Evolutionary conservation across 2,888 invertebrate genomes (phyloP).

Genomic region (Nipponacmea schrenckii): DNA sequence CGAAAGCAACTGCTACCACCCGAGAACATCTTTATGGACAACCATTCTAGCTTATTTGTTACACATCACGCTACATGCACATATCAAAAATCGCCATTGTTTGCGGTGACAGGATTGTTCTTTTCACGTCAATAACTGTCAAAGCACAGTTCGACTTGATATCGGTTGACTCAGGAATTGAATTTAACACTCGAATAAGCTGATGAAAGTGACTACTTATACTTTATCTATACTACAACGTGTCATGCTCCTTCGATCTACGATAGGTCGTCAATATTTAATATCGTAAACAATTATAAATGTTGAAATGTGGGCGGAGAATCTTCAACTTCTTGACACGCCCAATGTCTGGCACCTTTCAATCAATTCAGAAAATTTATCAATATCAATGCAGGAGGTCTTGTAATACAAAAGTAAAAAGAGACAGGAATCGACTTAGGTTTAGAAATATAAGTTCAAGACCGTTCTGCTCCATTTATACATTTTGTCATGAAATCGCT

Average conservation of each 20-base stretch:
- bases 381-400: background rate
- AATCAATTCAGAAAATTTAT: background rate
- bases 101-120: background rate
- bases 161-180: background rate
- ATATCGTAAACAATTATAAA: no score
- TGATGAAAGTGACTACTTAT: background rate
- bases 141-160: background rate
- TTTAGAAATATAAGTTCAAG: no score
- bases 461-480: no score
- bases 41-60: background rate
- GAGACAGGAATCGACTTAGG: no score
- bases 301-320: no score
- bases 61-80: background rate
- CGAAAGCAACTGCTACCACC: background rate
- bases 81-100: background rate
- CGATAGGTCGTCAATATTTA: no score
- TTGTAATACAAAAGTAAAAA: no score
- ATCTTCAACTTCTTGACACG: no score
- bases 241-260: no score
- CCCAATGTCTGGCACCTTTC: no score
- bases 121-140: constrained; percentile 3
- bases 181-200: background rate
- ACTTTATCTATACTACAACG: background rate
- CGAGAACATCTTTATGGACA: background rate
- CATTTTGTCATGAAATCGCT: no score